Base-by-base conservation (phyloP, 2,888 invertebrate genomes). In the Brassicogethes aeneus region DNA sequence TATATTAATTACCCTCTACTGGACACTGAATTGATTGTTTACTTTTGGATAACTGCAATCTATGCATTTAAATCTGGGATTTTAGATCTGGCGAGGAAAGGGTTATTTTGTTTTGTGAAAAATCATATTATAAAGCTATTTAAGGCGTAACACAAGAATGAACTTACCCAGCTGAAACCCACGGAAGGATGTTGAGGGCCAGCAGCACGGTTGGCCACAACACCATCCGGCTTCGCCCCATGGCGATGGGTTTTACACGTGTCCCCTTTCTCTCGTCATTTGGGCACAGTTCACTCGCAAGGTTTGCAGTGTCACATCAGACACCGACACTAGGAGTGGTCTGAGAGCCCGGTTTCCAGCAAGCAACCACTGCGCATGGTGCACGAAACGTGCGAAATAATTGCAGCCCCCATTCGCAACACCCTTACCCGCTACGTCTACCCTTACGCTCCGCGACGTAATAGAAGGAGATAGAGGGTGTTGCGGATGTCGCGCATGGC, bases 191-290 rank as follows among this genome's bases (percentile, higher is more conserved):
- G 64, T 45, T 14, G 13, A 79, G 71, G 70, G 73, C 74, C 70
- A 77, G 71, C 66, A 57, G 56, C 56, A 47, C 54, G 56, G 56
- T 71, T 65, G 68, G 67, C 72, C 56, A 75, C 70, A n/a, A n/a
- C 70, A 71, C 75, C 62, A 64, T 60, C 63, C 74, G 71, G 75
- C 76, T 62, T 62, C 60, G 62, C 65, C 64, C 65, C 66, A 65
- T 65, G 52, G 53, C 57, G 65, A 62, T 65, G 68, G 65, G 67
- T 62, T 64, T 66, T 67, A 68, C 66, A 69, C 70, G 67, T 68
- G 69, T 65, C 65, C 68, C 64, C 64, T 64, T 59, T 40, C 45
- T 42, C 47, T 52, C 52, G 52, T 46, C 52, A 52, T 52, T 46
- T 57, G 60, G 59, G 56, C 61, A 62, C 61, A 59, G 59, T 56